A percentile compares a stretch with the other conserved stretches of the same genome.
These are phyloP conservation scores for Chamaea fasciata DNA, from an alignment of 2,113 vertebrate genomes.

Conservation along the genomic window DNA sequence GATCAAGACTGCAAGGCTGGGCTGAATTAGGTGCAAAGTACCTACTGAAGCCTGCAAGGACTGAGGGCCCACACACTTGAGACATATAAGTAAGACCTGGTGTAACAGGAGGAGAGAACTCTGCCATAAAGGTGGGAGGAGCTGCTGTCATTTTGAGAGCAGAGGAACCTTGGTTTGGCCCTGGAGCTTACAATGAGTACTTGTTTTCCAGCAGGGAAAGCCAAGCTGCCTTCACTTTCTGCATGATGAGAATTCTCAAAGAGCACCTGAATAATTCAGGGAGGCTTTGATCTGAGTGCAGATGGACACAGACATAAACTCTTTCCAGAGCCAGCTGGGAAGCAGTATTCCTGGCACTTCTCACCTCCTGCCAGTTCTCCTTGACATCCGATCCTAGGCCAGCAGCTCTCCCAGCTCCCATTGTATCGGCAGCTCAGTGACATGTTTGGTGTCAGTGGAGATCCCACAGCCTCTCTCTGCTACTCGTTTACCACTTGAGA, in stretches of 20 bases:
- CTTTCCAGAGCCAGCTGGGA: slow-evolving; percentile 80
- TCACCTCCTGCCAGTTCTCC: slow-evolving; percentile 39
- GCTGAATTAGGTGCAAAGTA: neutral
- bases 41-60: neutral
- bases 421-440: neutral
- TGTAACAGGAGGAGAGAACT: neutral
- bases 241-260: slow-evolving; percentile 60
- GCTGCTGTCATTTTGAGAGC: neutral
- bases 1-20: neutral
- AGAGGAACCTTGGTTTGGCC: neutral
- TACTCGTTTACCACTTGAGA: neutral
- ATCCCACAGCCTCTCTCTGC: neutral
- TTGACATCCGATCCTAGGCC: slow-evolving; percentile 34
- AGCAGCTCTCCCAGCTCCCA: slow-evolving; percentile 27
- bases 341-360: slow-evolving; percentile 65
- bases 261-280: slow-evolving; percentile 84
- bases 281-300: slow-evolving; percentile 69
- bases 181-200: slow-evolving; percentile 4
- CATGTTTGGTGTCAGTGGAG: neutral
- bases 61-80: neutral
- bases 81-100: neutral
- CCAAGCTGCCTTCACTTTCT: slow-evolving; percentile 44
- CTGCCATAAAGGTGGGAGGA: neutral
- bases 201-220: slow-evolving; percentile 47
- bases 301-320: slow-evolving; percentile 67